Evolutionary conservation across 1,140 invertebrate genomes (phyloP), one percentile per base, ranked within the genome.

Genomic region (Marisa cornuarietis): DNA sequence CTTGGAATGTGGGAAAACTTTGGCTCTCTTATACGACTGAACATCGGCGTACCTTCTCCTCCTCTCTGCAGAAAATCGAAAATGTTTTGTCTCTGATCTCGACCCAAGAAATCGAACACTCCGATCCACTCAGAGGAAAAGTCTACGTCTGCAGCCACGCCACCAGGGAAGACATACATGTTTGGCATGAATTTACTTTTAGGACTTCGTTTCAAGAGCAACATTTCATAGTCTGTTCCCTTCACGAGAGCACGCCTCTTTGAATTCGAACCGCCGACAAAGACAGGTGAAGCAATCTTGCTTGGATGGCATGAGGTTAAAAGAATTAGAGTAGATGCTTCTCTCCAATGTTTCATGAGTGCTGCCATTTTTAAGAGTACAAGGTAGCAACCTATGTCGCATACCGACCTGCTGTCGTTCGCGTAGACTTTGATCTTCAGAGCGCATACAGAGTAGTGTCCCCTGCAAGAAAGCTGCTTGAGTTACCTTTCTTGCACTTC

Each of bases 161-260:
- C 96, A 31, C 96, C 96, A 61, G 96, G 96, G 91, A 96, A 97
- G 16, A 96, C 96, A 85, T 94, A 94, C 52, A 93, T 91, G 83
- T 94, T 94, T 11, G 95, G 94, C 92, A 96, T 94, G 83, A 94
- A 95, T 66, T 91, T 92, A 20, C 93, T 93, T 76, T 93, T 92
- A 9, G 91, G 87, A 78, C 93, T 93, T 74, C 95, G 91, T 90
- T 95, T 94, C 54, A 95, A 83, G 63, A 93, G 91, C 42, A 96
- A 85, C 24, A 95, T 88, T 88, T 94, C 92, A 82, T 93, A 91
- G 84, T 92, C 88, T 79, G 72, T 42, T 83, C 84, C 76, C 63
- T 80, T 71, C 26, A 71, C 7, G 63, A 52, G 42, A 63, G 74
- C 62, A 61, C 22, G 13, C 26, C 51, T 31, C n/a, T 24, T 6